Evolutionary conservation across 2,113 vertebrate genomes (phyloP), one percentile per base, ranked within the genome.

Genomic region (Montifringilla adamsi): DNA sequence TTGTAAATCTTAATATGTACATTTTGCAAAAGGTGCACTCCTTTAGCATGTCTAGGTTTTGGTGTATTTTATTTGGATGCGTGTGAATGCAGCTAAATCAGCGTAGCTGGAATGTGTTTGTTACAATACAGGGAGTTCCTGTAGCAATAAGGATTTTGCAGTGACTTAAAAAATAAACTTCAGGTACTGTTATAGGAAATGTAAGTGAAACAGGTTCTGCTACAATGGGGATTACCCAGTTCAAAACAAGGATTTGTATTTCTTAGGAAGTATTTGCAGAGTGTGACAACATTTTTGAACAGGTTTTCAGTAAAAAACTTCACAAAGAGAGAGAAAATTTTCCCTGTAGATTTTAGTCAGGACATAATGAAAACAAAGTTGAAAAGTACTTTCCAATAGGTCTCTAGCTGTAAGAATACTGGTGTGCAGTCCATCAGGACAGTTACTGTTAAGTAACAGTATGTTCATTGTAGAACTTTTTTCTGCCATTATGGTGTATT

Each of bases 341-440:
- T 80, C 17, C 37, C 28, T 67, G 81, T 58, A 92, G 80, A n/a
- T 74, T 91, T 73, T 75, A 37, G 16, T 74, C 59, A 95, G 70
- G 87, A 75, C 47, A 15, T 55, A 84, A 92, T 90, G 76, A 91
- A 94, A 75, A 43, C 20, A 30, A 93, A 95, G 73, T 78, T 50
- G 52, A 64, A 93, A 96, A 60, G 60, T 59, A 72, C 17, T 27
- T 84, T 87, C 11, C 81, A 23, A 14, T 33, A 44, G n/a, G 4
- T 41, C 79, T 66, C n/a, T 41, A 35, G 43, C 13, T 50, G 46
- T 33, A 63, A 83, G 77, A 87, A 69, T 31, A 62, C 15, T 62
- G 35, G 26, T 84, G 6, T 76, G 58, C 18, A 60, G 26, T n/a
- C 56, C 33, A 67, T 77, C 15, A 62, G 68, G 60, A 47, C 15